These are phyloP conservation scores for Drosophila acutilabella DNA, from an alignment of 2,888 invertebrate species.

Conservation along the genomic window DNA sequence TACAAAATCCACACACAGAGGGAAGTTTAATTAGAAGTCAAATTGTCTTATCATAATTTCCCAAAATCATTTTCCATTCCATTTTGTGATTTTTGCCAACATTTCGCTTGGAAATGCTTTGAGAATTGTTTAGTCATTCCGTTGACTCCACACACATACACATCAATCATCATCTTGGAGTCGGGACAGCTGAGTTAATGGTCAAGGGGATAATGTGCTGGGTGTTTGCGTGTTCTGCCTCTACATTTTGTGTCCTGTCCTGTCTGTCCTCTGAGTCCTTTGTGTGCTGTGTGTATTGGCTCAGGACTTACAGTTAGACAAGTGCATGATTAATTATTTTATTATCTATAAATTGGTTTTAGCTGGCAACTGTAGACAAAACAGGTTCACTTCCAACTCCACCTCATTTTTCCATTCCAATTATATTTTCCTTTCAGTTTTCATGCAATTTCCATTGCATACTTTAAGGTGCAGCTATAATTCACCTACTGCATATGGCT, in stretches of 20 bases:
- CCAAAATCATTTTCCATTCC: conserved; percentile 39
- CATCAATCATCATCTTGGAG: conserved; percentile 75
- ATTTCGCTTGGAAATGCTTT: conserved; percentile 34
- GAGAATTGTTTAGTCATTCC: conserved; percentile 73
- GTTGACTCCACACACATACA: conserved; percentile 40
- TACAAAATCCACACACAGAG: conserved; percentile 28
- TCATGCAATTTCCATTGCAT: conserved; percentile 50
- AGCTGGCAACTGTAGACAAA: conserved; percentile 36
- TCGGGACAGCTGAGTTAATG: conserved; percentile 65
- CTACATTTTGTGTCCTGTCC: conserved; percentile 54
- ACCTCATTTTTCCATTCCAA: background rate
- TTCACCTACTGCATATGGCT: background rate
- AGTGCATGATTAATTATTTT: conserved; percentile 81
- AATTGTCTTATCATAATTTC: conserved; percentile 80
- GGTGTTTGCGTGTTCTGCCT: conserved; percentile 71
- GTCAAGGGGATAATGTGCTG: conserved; percentile 70
- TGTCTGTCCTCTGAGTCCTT: conserved; percentile 15
- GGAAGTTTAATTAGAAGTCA: conserved; percentile 74
- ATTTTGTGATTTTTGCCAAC: conserved; percentile 66
- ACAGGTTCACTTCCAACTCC: conserved; percentile 6
- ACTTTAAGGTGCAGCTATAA: conserved; percentile 52
- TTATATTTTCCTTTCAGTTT: background rate
- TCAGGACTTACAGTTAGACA: conserved; percentile 63
- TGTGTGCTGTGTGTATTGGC: conserved; percentile 24
- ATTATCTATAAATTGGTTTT: conserved; percentile 79